A percentile compares a stretch with the other conserved stretches of the same genome.
These are phyloP conservation scores for Seira ritae DNA, from an alignment of 2,888 invertebrate genomes.

Conservation along the genomic window DNA sequence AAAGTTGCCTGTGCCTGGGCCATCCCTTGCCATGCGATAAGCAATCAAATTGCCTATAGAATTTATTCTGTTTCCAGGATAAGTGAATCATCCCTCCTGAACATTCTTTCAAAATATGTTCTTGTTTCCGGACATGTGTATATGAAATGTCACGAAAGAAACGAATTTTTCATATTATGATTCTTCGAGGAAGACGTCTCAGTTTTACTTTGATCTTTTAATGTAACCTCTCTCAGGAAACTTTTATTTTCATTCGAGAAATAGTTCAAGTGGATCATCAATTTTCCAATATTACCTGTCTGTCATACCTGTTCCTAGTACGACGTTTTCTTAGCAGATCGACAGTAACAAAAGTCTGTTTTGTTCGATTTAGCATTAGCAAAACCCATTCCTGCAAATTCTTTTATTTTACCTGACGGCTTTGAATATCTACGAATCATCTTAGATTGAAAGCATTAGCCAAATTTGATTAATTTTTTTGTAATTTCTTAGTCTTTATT, in stretches of 20 bases:
- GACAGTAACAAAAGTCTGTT: no score
- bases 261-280: conserved; percentile 7
- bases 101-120: conserved; percentile 7
- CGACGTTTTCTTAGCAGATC: background rate
- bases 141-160: background rate
- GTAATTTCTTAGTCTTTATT: no score
- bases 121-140: background rate
- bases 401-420: background rate
- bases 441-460: background rate
- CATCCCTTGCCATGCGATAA: background rate
- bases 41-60: background rate
- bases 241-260: background rate
- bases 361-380: background rate
- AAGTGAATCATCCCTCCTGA: no score
- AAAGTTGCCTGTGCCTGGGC: background rate
- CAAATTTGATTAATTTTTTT: no score
- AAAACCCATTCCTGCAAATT: background rate
- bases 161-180: background rate
- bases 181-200: background rate
- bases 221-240: background rate
- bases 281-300: background rate
- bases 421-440: background rate
- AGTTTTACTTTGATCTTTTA: conserved; percentile 1
- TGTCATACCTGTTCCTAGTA: background rate
- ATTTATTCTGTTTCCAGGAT: no score